A percentile compares a stretch with the other conserved stretches of the same genome.
phyloP scores from a whole-genome alignment of 2,888 invertebrate genomes.

The Tupiocoris notatus region DNA sequence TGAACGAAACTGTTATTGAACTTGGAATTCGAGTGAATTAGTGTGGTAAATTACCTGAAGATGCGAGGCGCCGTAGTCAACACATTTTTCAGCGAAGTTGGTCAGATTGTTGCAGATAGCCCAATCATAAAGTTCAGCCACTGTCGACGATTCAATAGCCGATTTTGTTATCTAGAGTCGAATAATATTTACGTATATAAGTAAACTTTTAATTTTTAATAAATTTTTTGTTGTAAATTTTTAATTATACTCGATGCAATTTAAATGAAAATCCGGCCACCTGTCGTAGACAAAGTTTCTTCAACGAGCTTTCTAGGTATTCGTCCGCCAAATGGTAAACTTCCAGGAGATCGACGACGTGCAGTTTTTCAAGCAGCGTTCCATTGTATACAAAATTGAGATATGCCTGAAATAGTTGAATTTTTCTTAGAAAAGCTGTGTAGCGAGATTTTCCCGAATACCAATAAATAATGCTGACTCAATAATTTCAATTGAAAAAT shows the following conservation, averaged over 20 bases:
- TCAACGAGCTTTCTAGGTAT: constrained; percentile 7
- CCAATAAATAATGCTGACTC: too few species aligned
- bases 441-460: too few species aligned
- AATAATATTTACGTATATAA: too few species aligned
- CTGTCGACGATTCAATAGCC: constrained; percentile 15
- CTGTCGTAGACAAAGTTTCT: constrained; percentile 3
- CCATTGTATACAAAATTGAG: constrained; percentile 15
- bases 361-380: background rate
- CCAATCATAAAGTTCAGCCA: constrained; percentile 25
- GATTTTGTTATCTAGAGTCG: background rate
- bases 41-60: background rate
- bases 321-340: constrained; percentile 25
- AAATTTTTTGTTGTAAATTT: too few species aligned
- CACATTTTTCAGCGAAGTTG: background rate
- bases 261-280: too few species aligned
- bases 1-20: too few species aligned
- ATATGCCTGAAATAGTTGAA: constrained; percentile 1
- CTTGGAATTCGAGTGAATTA: too few species aligned
- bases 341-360: constrained; percentile 13
- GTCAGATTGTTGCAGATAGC: background rate
- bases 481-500: too few species aligned
- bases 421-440: background rate
- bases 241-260: too few species aligned
- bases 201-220: too few species aligned
- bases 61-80: constrained; percentile 8